Percentiles rank a stretch among this genome's conserved stretches.
phyloP scores from a whole-genome alignment of 2,888 invertebrate genomes.

The Drosophila anomalipes region DNA sequence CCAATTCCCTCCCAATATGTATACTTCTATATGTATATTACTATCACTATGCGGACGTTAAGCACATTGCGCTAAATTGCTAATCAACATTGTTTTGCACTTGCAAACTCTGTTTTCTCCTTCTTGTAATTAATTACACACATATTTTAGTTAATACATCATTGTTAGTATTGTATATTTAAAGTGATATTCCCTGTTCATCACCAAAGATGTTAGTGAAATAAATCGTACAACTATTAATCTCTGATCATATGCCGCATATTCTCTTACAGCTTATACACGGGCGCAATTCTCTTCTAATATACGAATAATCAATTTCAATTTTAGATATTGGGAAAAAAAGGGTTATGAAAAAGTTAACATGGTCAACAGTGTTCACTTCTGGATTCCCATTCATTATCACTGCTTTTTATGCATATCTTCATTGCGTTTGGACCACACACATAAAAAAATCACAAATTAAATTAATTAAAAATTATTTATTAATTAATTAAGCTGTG shows the following conservation, averaged over 20 bases:
- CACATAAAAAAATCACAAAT: neutral
- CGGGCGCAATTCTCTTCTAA: neutral
- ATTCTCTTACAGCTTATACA: slow-evolving; percentile 1
- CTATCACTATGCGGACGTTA: slow-evolving; percentile 33
- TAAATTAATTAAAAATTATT: slow-evolving; percentile 7
- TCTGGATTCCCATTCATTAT: neutral
- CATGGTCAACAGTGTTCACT: neutral
- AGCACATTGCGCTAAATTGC: slow-evolving; percentile 32
- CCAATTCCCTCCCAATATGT: slow-evolving; percentile 44
- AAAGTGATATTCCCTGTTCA: slow-evolving; percentile 39
- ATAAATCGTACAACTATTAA: slow-evolving; percentile 48
- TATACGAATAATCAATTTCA: neutral
- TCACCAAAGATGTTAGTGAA: slow-evolving; percentile 46
- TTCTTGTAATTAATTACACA: slow-evolving; percentile 37
- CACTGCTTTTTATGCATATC: neutral
- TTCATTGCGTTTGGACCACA: neutral
- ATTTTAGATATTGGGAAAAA: neutral
- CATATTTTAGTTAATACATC: slow-evolving; percentile 33
- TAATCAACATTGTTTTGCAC: slow-evolving; percentile 39
- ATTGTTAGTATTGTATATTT: slow-evolving; percentile 52
- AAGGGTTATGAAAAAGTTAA: neutral
- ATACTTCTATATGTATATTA: slow-evolving; percentile 19
- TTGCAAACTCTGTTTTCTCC: slow-evolving; percentile 11
- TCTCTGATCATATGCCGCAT: slow-evolving; percentile 23
- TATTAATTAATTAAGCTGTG: slow-evolving; percentile 32